Evolutionary conservation across 2,113 vertebrate genomes (phyloP).

Genomic region (Eubucco bourcierii): DNA sequence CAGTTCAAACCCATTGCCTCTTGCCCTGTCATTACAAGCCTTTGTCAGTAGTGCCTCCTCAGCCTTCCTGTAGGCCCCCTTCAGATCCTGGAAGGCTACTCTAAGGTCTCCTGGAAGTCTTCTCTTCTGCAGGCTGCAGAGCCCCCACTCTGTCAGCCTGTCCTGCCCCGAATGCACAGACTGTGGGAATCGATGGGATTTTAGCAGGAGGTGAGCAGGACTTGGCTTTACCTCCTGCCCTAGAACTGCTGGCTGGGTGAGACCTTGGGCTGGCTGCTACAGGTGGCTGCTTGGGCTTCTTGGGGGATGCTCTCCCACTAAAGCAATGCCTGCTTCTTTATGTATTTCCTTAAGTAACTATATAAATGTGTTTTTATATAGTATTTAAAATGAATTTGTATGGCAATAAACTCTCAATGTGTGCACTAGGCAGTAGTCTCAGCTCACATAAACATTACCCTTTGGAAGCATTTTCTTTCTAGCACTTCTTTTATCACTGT

Average conservation of each 20-base stretch:
- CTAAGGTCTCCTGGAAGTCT: too few relatives aligned
- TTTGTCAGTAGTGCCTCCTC: too few relatives aligned
- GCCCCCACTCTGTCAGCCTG: too few relatives aligned
- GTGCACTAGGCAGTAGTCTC: neutral
- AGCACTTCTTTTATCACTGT: neutral
- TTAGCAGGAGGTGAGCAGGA: neutral
- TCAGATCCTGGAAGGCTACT: too few relatives aligned
- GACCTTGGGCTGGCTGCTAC: neutral
- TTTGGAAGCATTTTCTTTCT: neutral
- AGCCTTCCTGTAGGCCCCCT: too few relatives aligned
- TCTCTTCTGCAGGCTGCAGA: too few relatives aligned
- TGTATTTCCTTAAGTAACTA: fast-evolving
- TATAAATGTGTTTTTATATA: neutral
- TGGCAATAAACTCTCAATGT: neutral
- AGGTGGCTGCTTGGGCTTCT: fast-evolving
- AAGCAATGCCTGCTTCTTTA: neutral
- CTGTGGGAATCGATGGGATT: neutral
- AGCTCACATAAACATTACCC: neutral
- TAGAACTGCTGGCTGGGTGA: neutral
- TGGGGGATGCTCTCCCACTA: neutral
- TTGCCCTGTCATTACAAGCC: too few relatives aligned
- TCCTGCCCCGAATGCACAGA: neutral
- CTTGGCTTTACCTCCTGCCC: neutral
- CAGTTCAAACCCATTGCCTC: too few relatives aligned
- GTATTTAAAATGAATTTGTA: neutral